Evolutionary conservation across 2,113 vertebrate genomes (phyloP), one percentile per base, ranked within the genome.

Genomic region (Hemiprocne comata): DNA sequence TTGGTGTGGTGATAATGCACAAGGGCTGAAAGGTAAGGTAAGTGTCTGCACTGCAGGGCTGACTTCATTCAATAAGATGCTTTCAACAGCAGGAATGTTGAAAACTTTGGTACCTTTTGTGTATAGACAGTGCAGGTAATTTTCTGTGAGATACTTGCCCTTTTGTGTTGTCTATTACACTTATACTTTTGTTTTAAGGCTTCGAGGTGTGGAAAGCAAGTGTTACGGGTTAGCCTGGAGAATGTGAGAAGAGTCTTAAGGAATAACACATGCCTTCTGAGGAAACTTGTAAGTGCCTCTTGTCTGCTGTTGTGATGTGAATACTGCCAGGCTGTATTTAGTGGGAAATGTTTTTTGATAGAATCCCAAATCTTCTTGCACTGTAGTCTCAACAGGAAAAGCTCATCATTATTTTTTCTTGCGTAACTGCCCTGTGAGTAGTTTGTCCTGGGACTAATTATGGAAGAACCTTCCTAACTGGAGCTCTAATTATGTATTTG

Each of bases 151-250:
- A 20, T 66, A 44, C 16, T 58, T 87, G 42, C 5, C 24, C n/a
- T 76, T 58, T 60, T 23, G 23, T 51, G 28, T 66, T 51, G 36
- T 17, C 34, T 31, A 20, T 2, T 77, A 12, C n/a, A 2, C 10
- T 2, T 77, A 12, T 31, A 2, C 10, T 89, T 88, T 92, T 6
- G 13, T 29, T 9, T 57, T 58, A 46, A 98, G 98, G 74, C 93
- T 89, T 84, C 65, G 20, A 70, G 75, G 17, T 50, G 69, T 36
- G 95, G 97, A 11, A 95, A 93, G 18, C 80, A 88, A 20, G 86
- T 97, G 29, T 88, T 97, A 38, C 70, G 11, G 40, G 90, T 98
- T 31, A 83, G 95, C 20, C 76, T 96, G 71, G 94, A 89, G 69
- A 95, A 97, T 0, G 80, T 98, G 84, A 97, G 69, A 26, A 71